A percentile compares a stretch with the other conserved stretches of the same genome.
These are phyloP conservation scores for Chaitophorus viminalis DNA, from an alignment of 2,888 invertebrate genomes.

Conservation along the genomic window DNA sequence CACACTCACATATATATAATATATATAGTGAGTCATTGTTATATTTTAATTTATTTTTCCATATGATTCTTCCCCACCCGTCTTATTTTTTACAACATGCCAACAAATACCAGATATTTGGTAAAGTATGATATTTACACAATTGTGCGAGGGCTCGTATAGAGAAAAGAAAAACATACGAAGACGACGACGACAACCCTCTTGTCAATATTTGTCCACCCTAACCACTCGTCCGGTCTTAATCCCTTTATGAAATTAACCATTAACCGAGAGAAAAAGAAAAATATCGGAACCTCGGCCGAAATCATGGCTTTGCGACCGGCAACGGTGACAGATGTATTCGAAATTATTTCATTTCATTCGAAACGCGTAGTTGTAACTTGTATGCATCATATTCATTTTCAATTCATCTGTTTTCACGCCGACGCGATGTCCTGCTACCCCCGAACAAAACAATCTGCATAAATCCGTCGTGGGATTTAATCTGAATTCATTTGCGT, in stretches of 20 bases:
- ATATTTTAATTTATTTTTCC: constrained; percentile 1
- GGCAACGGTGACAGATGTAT: too few species aligned
- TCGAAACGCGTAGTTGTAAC: neutral
- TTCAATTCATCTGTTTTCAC: constrained; percentile 21
- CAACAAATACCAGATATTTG: constrained; percentile 41
- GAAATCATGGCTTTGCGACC: too few species aligned
- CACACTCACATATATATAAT: neutral
- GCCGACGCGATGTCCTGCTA: neutral
- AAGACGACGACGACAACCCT: neutral
- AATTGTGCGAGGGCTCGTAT: neutral
- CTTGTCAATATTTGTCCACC: neutral
- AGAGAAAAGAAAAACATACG: constrained; percentile 16
- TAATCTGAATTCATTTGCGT: constrained; percentile 41
- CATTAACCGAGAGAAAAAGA: neutral
- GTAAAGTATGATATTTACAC: constrained; percentile 27
- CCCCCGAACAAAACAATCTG: neutral
- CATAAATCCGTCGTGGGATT: constrained; percentile 37
- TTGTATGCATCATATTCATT: neutral
- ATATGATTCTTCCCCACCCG: too few species aligned
- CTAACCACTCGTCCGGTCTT: neutral
- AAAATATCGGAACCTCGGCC: neutral
- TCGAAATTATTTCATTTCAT: neutral
- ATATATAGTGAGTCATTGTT: constrained; percentile 45
- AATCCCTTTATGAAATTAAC: constrained; percentile 45
- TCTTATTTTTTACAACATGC: neutral